Evolutionary conservation across 53 echinoderm and acorn worm species (phyloP).

Genomic region (Apostichopus leukothele): DNA sequence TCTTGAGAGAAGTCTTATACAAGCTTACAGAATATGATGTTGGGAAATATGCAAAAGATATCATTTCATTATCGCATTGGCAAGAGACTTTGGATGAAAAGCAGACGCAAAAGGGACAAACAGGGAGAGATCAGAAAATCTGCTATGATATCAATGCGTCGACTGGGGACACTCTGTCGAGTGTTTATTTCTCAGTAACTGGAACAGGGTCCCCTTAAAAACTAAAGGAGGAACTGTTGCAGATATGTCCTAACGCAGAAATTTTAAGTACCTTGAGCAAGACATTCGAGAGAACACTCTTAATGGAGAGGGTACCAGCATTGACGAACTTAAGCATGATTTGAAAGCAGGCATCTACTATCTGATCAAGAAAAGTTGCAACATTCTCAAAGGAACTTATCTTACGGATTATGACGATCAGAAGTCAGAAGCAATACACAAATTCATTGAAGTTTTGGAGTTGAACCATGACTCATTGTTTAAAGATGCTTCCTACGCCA

Average conservation of each 20-base stretch:
- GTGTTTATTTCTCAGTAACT: slow-evolving; percentile 46
- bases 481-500: slow-evolving; percentile 58
- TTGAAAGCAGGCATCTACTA: slow-evolving; percentile 66
- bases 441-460: slow-evolving; percentile 60
- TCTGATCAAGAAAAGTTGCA: slow-evolving; percentile 40
- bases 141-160: slow-evolving; percentile 70
- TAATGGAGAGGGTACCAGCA: background rate
- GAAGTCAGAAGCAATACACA: slow-evolving; percentile 54
- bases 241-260: slow-evolving; percentile 67
- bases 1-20: slow-evolving; percentile 49
- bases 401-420: slow-evolving; percentile 53
- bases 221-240: slow-evolving; percentile 34
- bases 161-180: slow-evolving; percentile 58
- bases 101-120: slow-evolving; percentile 56
- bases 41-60: slow-evolving; percentile 56
- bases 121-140: slow-evolving; percentile 58
- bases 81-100: slow-evolving; percentile 65
- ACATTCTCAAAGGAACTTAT: slow-evolving; percentile 55
- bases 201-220: slow-evolving; percentile 33
- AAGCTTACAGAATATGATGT: slow-evolving; percentile 52
- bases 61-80: slow-evolving; percentile 56
- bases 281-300: slow-evolving; percentile 48
- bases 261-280: slow-evolving; percentile 54
- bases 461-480: slow-evolving; percentile 58
- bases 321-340: background rate